Evolutionary conservation across 1,140 invertebrate species (phyloP), one percentile per base, ranked within the genome.

Genomic region (Ericerus pela): DNA sequence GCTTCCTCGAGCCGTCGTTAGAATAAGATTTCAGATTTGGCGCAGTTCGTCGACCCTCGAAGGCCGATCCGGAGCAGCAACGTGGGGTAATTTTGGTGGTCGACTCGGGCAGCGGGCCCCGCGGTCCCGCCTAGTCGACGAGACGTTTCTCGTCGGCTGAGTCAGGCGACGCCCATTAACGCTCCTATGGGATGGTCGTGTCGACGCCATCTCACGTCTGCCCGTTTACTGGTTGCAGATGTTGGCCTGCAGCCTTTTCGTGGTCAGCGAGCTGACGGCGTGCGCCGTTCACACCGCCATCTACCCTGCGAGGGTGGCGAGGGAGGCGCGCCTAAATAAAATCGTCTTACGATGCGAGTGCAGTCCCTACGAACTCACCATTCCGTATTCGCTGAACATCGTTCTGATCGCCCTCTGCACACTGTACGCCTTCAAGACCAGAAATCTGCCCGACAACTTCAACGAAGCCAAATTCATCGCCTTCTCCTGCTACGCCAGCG

Each of bases 381-480:
- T 78, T 8, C 87, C 88, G 0, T 74, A 90, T 33, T 77, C 81
- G 1, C 90, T 85, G 67, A 85, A 87, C 65, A 79, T 86, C 59
- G 72, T 88, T 57, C 73, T 91, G 0, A 81, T 90, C 24, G 73
- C 76, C 3, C 73, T 89, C 58, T 90, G 88, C 63, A 90, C 86
- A 1, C 67, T 87, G 10, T 90, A 89, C 67, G 88, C 88, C 1
- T 73, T 92, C 10, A 89, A 89, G 69, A 90, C 88, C 0, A 69
- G 88, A 14, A 89, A 88, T 64, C 76, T 91, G 36, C 88, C 88
- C 0, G 88, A 88, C 69, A 91, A 90, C 67, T 90, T 90, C 66
- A 91, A 90, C 69, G 84, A 87, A 65, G 82, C 84, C 0, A 85
- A 85, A 67, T 86, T 84, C 63, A 86, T 86, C 58, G 84, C 84